These are phyloP conservation scores for Venusia cambrica DNA, from an alignment of 2,888 invertebrate species.

Conservation along the genomic window DNA sequence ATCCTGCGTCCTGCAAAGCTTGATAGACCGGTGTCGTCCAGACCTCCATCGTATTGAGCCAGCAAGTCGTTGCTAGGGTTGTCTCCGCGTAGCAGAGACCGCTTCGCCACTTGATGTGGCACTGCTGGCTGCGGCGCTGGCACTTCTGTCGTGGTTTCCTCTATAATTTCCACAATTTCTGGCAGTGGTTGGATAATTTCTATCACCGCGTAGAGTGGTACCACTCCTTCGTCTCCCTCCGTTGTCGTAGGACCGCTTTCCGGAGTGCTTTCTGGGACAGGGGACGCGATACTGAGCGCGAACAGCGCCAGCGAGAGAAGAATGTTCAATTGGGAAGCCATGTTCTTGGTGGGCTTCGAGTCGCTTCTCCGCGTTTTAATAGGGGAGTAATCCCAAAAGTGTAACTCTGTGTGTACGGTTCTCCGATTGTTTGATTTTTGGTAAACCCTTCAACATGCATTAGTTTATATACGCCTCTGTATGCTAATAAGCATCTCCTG, in stretches of 20 bases:
- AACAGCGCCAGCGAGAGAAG: slow-evolving; percentile 55
- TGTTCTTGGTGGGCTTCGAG: slow-evolving; percentile 49
- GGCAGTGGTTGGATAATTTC: slow-evolving; percentile 56
- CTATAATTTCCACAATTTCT: slow-evolving; percentile 40
- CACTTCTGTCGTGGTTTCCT: slow-evolving; percentile 38
- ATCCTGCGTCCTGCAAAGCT: slow-evolving; percentile 64
- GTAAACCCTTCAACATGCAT: slow-evolving; percentile 30
- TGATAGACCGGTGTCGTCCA: slow-evolving; percentile 50
- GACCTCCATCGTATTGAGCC: slow-evolving; percentile 54
- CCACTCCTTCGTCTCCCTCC: slow-evolving; percentile 35
- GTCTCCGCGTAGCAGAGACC: slow-evolving; percentile 60
- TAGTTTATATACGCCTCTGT: slow-evolving; percentile 57
- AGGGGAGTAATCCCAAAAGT: slow-evolving; percentile 42
- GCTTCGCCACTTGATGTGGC: slow-evolving; percentile 55
- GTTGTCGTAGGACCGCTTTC: too few species aligned
- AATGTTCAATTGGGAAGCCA: slow-evolving; percentile 53
- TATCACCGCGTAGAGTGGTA: slow-evolving; percentile 44
- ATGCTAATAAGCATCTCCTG: slow-evolving; percentile 65
- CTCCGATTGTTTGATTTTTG: slow-evolving; percentile 38
- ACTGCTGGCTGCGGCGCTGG: slow-evolving; percentile 38
- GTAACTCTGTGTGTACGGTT: slow-evolving; percentile 36
- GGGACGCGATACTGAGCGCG: slow-evolving; percentile 44
- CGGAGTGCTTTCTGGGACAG: slow-evolving; percentile 39
- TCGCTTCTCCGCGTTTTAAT: slow-evolving; percentile 49
- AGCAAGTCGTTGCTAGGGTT: slow-evolving; percentile 60